A percentile compares a stretch with the other conserved stretches of the same genome.
phyloP scores from a whole-genome alignment of 64 coral and sea anemone species.

The Pachyseris speciosa region DNA sequence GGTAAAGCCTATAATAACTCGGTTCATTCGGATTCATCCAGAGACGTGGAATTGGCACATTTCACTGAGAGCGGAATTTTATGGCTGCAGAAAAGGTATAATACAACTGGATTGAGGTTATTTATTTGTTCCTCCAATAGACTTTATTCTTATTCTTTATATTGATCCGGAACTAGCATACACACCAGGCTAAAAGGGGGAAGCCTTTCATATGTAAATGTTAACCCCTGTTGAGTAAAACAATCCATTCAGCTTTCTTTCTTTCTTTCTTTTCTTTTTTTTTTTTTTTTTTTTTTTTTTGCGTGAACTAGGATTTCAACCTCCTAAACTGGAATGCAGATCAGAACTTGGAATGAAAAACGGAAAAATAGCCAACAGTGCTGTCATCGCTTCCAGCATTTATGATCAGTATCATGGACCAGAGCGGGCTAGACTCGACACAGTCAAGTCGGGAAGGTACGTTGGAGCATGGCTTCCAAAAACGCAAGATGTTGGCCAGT shows the following conservation, averaged over 20 bases:
- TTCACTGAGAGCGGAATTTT: slow-evolving; percentile 19
- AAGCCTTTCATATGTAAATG: too few relatives aligned
- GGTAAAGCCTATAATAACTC: background rate
- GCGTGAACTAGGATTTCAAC: background rate
- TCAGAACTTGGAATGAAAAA: slow-evolving; percentile 27
- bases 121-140: too few relatives aligned
- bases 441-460: slow-evolving; percentile 38
- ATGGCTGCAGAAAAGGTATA: slow-evolving; percentile 30
- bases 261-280: background rate
- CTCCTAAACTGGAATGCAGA: slow-evolving; percentile 7
- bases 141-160: too few relatives aligned
- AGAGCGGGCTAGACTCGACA: slow-evolving; percentile 62
- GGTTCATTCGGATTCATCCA: slow-evolving; percentile 6
- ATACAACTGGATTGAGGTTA: too few relatives aligned
- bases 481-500: slow-evolving; percentile 62
- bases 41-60: background rate
- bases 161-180: too few relatives aligned
- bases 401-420: slow-evolving; percentile 66
- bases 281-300: too few relatives aligned
- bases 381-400: slow-evolving; percentile 59
- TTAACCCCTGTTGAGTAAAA: too few relatives aligned
- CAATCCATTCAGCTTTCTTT: background rate
- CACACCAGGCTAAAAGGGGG: too few relatives aligned
- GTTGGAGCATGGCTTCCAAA: slow-evolving; percentile 71
- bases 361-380: slow-evolving; percentile 1